phyloP scores from a whole-genome alignment of 1,140 invertebrate genomes.

The Colletes gigas region DNA sequence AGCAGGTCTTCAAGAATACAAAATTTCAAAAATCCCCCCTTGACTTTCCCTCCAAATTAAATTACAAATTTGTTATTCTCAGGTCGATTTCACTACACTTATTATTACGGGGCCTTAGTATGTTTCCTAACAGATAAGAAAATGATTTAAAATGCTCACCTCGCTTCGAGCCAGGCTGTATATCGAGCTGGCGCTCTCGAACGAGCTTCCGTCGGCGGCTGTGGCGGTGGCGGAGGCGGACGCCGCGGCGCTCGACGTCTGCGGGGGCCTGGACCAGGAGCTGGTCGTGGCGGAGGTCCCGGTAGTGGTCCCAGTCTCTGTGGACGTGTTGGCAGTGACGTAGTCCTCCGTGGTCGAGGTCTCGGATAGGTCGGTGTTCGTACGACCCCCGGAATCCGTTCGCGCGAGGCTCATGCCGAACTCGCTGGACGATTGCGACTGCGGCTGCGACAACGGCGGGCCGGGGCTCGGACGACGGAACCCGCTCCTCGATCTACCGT shows the following conservation, averaged over 20 bases:
- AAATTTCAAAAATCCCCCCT: too few relatives aligned
- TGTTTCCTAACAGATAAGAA: too few relatives aligned
- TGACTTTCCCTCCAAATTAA: too few relatives aligned
- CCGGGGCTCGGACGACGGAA: constrained; percentile 75
- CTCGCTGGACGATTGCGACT: constrained; percentile 79
- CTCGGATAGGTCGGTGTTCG: constrained; percentile 90
- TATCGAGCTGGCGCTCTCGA: constrained; percentile 90
- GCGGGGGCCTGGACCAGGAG: constrained; percentile 75
- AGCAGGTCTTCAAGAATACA: too few relatives aligned
- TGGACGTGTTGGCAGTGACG: constrained; percentile 92
- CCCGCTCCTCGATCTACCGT: constrained; percentile 73
- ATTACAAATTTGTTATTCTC: too few relatives aligned
- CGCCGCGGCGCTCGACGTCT: constrained; percentile 73
- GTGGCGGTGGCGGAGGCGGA: constrained; percentile 81
- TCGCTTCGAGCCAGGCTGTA: constrained; percentile 88
- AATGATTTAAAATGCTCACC: constrained; percentile 65
- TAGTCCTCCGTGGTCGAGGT: constrained; percentile 94
- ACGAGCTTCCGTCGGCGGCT: constrained; percentile 87
- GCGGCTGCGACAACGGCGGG: constrained; percentile 72
- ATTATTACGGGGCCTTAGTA: too few relatives aligned
- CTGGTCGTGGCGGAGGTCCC: constrained; percentile 78
- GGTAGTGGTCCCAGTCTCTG: constrained; percentile 83
- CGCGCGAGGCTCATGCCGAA: constrained; percentile 81
- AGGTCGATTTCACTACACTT: too few relatives aligned
- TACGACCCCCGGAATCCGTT: constrained; percentile 87